A percentile compares a stretch with the other conserved stretches of the same genome.
Evolutionary conservation across 2,113 vertebrate species (phyloP).

Genomic region (Archocentrus centrarchus): DNA sequence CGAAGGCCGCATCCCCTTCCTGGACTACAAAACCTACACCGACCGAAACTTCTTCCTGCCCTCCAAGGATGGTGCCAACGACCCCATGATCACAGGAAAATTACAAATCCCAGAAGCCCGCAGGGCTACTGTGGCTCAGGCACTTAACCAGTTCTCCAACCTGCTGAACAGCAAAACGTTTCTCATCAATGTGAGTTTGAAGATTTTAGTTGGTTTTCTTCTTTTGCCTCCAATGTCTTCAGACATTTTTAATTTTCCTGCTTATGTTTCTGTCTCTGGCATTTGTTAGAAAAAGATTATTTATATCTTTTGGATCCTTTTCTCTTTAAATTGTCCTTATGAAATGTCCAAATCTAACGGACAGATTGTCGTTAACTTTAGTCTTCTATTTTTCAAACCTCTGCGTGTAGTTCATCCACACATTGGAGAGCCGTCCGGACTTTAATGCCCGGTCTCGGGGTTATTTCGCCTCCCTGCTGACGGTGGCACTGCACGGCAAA

Average conservation of each 20-base stretch:
- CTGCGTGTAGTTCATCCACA: slow-evolving; percentile 90
- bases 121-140: slow-evolving; percentile 86
- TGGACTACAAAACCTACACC: slow-evolving; percentile 95
- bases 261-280: neutral
- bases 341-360: too few species aligned
- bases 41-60: slow-evolving; percentile 96
- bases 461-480: slow-evolving; percentile 95
- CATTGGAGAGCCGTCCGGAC: slow-evolving; percentile 91
- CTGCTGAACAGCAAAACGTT: slow-evolving; percentile 98
- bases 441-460: slow-evolving; percentile 92
- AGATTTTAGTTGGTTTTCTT: neutral
- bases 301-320: too few species aligned
- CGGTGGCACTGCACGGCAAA: slow-evolving; percentile 95
- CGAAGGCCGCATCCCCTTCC: slow-evolving; percentile 92
- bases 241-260: neutral
- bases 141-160: slow-evolving; percentile 96
- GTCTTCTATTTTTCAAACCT: too few species aligned
- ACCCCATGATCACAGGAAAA: slow-evolving; percentile 92
- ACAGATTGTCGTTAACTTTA: neutral
- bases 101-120: slow-evolving; percentile 90
- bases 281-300: neutral
- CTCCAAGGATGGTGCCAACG: slow-evolving; percentile 91
- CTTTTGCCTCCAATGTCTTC: neutral
- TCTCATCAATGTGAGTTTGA: slow-evolving; percentile 88
- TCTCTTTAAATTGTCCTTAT: too few species aligned